phyloP scores from a whole-genome alignment of 2,113 vertebrate species.

The Pygoscelis adeliae region DNA sequence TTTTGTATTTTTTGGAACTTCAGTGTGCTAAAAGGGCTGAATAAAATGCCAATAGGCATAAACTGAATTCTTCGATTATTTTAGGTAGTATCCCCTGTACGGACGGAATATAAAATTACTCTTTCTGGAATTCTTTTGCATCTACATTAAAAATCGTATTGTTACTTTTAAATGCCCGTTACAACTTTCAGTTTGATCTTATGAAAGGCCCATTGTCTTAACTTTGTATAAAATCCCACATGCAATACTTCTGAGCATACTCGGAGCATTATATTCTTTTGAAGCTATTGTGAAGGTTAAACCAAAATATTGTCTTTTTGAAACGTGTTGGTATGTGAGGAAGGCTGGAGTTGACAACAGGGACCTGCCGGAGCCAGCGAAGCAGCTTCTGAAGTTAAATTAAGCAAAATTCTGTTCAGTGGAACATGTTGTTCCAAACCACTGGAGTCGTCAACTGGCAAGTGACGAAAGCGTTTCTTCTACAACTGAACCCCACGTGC shows the following conservation, averaged over 20 bases:
- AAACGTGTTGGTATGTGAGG: not conserved
- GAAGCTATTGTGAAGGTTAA: not conserved
- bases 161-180: not conserved
- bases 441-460: not conserved
- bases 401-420: not conserved
- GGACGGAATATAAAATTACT: not conserved
- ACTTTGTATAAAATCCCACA: not conserved
- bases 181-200: not conserved
- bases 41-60: not conserved
- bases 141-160: not conserved
- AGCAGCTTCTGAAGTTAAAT: not conserved
- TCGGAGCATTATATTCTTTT: not conserved
- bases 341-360: not conserved
- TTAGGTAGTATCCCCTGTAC: not conserved
- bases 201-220: not conserved
- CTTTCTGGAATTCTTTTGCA: not conserved
- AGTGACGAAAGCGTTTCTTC: not conserved
- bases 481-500: accelerated
- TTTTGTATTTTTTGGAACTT: not conserved
- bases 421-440: not conserved
- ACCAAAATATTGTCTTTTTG: not conserved
- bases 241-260: not conserved
- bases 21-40: not conserved
- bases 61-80: not conserved
- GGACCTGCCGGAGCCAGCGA: not conserved